Base-by-base conservation (phyloP, 2,888 invertebrate genomes). In the Yponomeuta cagnagella region DNA sequence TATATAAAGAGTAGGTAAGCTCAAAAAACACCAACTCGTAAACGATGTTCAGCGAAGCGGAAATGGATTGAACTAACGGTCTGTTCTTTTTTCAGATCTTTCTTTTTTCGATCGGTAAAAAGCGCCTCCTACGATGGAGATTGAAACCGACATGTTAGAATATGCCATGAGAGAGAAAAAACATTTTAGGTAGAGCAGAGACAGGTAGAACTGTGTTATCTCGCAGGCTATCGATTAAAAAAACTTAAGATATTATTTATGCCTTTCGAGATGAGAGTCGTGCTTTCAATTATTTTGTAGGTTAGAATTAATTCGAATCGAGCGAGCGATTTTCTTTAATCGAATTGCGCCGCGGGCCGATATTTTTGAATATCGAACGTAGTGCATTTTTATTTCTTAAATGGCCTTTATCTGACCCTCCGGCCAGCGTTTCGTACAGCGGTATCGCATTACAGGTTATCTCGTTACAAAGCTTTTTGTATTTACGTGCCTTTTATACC, bases 41-140 rank as follows among this genome's bases (percentile, higher is more conserved):
- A 80, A 83, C 85, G 84, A 80, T 80, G 88, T 80, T 86, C 85
- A 89, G 83, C 86, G 83, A 83, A 83, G 90, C 90, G 90, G 90
- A 91, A 91, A 91, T 84, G 86, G 84, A 88, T 87, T 83, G 83
- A 84, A 79, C 84, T 91, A 91, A 90, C 91, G 90, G 90, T 76
- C 80, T 78, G 73, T 82, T 84, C 88, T 86, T 89, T 83, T 79
- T 77, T 81, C 78, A 58, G 81, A 84, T 82, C 83, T 83, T 82
- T 52, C 2, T 52, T 52, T 12, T 58, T 12, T 58, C 52, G 52
- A 58, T 82, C 78, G 79, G 75, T 88, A 84, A 90, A 89, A 89
- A 87, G 88, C 82, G 78, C 15, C 52, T 76, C 81, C 77, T 84
- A 87, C 84, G 82, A 84, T 43, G 37, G 33, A 37, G 88, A 90